Evolutionary conservation across 2,797 vertebrate species (phyloP).

Genomic region (Gymnothorax javanicus): DNA sequence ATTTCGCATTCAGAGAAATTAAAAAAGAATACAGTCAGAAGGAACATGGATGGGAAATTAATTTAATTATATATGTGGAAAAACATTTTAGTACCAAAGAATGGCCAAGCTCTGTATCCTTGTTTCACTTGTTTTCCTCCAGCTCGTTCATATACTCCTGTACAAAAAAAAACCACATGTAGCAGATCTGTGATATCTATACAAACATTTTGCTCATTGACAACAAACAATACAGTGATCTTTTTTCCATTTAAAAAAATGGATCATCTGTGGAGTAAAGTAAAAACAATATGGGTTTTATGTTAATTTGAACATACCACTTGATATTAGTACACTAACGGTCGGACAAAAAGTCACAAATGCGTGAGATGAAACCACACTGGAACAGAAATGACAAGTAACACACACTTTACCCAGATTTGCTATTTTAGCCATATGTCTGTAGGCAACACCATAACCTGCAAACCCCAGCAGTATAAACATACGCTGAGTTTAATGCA

Average conservation of each 20-base stretch:
- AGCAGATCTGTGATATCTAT: constrained; percentile 6
- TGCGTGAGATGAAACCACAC: too few relatives aligned
- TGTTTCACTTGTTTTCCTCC: constrained; percentile 58
- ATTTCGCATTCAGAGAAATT: not conserved
- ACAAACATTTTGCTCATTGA: not conserved
- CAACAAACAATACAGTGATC: not conserved
- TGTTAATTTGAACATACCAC: too few relatives aligned
- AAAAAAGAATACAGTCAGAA: not conserved
- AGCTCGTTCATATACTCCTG: constrained; percentile 49
- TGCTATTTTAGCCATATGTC: too few relatives aligned
- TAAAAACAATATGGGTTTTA: too few relatives aligned
- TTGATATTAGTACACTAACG: too few relatives aligned
- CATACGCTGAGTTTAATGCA: constrained; percentile 18
- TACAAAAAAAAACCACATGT: not conserved
- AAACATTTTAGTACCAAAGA: constrained; percentile 35
- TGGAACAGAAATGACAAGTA: too few relatives aligned
- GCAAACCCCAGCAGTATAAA: constrained; percentile 4
- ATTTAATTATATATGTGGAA: not conserved
- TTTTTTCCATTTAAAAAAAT: too few relatives aligned
- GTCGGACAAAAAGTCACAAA: too few relatives aligned
- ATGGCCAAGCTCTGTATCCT: constrained; percentile 33
- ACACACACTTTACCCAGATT: too few relatives aligned
- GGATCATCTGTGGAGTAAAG: too few relatives aligned
- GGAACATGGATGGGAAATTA: not conserved
- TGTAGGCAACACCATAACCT: constrained; percentile 33